phyloP scores from a whole-genome alignment of 2,797 vertebrate genomes.

The Menidia menidia region DNA sequence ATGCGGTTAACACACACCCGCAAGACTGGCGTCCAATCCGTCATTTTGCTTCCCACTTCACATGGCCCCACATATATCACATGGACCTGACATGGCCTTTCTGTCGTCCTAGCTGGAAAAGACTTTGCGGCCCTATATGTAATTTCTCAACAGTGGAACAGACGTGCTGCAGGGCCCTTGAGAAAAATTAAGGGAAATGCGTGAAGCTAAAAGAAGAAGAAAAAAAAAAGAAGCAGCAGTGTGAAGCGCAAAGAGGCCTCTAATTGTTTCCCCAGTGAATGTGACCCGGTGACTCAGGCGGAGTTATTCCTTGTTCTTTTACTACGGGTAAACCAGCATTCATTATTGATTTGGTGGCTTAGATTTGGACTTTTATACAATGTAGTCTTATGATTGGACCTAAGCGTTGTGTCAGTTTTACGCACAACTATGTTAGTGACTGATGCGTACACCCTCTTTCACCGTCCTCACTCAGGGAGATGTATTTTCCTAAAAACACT shows the following conservation, averaged over 20 bases:
- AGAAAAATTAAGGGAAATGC: constrained; percentile 71
- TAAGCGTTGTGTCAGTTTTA: constrained; percentile 50
- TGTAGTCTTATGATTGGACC: constrained; percentile 47
- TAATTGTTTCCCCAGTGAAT: constrained; percentile 83
- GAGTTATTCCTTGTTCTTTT: constrained; percentile 70
- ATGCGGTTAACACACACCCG: constrained; percentile 74
- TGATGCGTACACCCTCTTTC: constrained; percentile 32
- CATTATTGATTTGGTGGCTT: constrained; percentile 77
- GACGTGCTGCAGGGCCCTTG: constrained; percentile 68
- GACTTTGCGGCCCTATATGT: constrained; percentile 63
- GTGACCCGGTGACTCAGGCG: constrained; percentile 74
- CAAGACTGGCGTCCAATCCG: constrained; percentile 69
- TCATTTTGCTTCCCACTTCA: constrained; percentile 74
- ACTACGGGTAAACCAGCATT: constrained; percentile 71
- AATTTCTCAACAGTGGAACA: constrained; percentile 73
- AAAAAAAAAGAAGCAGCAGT: constrained; percentile 45
- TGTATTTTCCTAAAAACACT: constrained; percentile 57
- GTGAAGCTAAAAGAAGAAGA: constrained; percentile 23
- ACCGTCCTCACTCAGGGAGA: constrained; percentile 36
- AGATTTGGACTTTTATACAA: constrained; percentile 58
- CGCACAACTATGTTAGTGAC: constrained; percentile 25
- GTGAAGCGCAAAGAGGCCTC: constrained; percentile 60
- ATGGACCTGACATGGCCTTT: constrained; percentile 64
- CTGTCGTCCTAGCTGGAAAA: constrained; percentile 68
- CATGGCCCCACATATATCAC: constrained; percentile 64